Conservation (phyloP, 2,888 invertebrate genomes). For the Ptychoptera contaminata region DNA sequence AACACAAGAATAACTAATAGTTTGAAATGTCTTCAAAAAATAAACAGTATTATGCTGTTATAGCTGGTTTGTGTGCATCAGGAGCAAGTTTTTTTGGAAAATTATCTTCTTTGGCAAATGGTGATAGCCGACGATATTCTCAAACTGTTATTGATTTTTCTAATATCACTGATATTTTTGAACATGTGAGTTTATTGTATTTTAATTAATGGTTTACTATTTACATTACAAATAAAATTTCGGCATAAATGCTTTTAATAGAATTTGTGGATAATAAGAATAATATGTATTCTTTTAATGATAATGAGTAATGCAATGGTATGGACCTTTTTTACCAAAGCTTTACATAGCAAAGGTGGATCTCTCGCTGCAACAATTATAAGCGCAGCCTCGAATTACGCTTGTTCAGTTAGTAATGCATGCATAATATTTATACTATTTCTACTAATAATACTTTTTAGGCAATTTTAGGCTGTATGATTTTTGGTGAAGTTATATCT, state of each 20-base stretch:
- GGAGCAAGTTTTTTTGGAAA: constrained; percentile 43
- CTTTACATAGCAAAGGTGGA: constrained; percentile 36
- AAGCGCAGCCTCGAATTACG: constrained; percentile 42
- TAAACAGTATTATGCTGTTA: constrained; percentile 22
- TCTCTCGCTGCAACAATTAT: constrained; percentile 40
- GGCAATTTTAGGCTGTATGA: constrained; percentile 52
- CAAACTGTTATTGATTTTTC: neutral
- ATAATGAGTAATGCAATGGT: constrained; percentile 37
- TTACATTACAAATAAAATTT: neutral
- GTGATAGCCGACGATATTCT: neutral
- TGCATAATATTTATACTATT: constrained; percentile 2
- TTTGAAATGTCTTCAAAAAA: too few relatives aligned
- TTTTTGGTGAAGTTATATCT: constrained; percentile 56
- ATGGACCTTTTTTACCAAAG: constrained; percentile 41
- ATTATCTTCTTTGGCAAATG: constrained; percentile 23
- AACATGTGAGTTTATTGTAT: constrained; percentile 13
- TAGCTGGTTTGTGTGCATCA: constrained; percentile 39
- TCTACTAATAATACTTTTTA: constrained; percentile 24
- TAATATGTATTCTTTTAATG: constrained; percentile 35
- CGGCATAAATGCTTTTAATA: constrained; percentile 12
- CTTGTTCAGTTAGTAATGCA: constrained; percentile 34
- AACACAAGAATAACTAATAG: too few relatives aligned
- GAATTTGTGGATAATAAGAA: constrained; percentile 19
- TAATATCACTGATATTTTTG: neutral
- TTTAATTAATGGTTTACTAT: neutral